Evolutionary conservation across 1,140 invertebrate genomes (phyloP).

Genomic region (Potamilus streckersoni): DNA sequence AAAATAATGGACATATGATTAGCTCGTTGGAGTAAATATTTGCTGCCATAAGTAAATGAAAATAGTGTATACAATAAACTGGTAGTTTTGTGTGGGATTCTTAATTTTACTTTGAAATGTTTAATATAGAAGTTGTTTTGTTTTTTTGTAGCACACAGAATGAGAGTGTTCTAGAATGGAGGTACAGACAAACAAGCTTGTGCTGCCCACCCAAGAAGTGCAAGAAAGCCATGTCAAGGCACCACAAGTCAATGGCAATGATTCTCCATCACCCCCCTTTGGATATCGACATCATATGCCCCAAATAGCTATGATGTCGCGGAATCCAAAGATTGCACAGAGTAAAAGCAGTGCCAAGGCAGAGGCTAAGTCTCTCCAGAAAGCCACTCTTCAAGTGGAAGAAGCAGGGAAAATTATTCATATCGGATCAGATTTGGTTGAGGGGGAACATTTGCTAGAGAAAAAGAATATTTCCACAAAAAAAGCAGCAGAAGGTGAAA

Average conservation of each 20-base stretch:
- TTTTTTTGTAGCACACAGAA: too few species aligned
- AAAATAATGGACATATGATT: too few species aligned
- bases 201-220: background rate
- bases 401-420: constrained; percentile 51
- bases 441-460: background rate
- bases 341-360: constrained; percentile 52
- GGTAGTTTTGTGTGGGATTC: too few species aligned
- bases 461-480: background rate
- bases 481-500: constrained; percentile 2
- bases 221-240: constrained; percentile 2
- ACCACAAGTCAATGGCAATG: constrained; percentile 5
- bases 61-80: too few species aligned
- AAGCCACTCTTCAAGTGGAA: constrained; percentile 48
- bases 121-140: too few species aligned
- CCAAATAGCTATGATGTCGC: constrained; percentile 52
- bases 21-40: too few species aligned
- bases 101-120: too few species aligned
- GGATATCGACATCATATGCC: constrained; percentile 55
- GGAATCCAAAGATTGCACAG: constrained; percentile 56
- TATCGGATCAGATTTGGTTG: constrained; percentile 25
- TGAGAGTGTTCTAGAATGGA: too few species aligned
- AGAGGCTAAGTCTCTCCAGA: constrained; percentile 12
- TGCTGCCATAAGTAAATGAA: too few species aligned
- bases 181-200: too few species aligned
- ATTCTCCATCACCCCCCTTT: constrained; percentile 7